Conservation (phyloP, 2,888 invertebrate species). For the Aphidoletes aphidimyza region DNA sequence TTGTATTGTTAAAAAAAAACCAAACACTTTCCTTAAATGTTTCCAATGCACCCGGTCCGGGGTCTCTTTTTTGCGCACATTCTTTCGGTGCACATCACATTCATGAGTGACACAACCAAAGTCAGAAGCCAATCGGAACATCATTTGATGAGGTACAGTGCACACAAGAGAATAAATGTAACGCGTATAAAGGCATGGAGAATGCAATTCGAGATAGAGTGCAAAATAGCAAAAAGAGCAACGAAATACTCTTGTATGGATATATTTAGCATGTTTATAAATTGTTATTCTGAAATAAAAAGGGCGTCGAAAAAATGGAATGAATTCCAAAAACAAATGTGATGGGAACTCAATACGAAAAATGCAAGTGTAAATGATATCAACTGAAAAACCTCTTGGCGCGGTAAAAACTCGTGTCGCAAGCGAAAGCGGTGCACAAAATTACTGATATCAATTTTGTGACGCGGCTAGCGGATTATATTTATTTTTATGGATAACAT, state of each 20-base stretch:
- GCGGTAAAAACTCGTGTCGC: too few species aligned
- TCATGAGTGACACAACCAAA: not conserved
- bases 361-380: conserved; percentile 33
- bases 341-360: conserved; percentile 30
- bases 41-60: not conserved
- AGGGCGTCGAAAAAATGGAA: not conserved
- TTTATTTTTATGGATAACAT: too few species aligned
- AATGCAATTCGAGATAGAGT: not conserved
- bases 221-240: not conserved
- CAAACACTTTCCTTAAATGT: not conserved
- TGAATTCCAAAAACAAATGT: not conserved
- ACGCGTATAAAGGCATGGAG: conserved; percentile 23
- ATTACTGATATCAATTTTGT: too few species aligned
- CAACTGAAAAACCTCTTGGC: too few species aligned
- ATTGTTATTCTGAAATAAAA: not conserved
- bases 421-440: too few species aligned
- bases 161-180: too few species aligned
- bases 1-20: not conserved
- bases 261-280: conserved; percentile 51
- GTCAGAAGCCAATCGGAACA: not conserved
- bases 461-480: too few species aligned
- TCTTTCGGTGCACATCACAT: conserved; percentile 30
- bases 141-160: not conserved
- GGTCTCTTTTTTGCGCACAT: not conserved
- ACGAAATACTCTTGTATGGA: not conserved